phyloP scores from a whole-genome alignment of 1,140 invertebrate genomes.

The Drosophila takahashii region DNA sequence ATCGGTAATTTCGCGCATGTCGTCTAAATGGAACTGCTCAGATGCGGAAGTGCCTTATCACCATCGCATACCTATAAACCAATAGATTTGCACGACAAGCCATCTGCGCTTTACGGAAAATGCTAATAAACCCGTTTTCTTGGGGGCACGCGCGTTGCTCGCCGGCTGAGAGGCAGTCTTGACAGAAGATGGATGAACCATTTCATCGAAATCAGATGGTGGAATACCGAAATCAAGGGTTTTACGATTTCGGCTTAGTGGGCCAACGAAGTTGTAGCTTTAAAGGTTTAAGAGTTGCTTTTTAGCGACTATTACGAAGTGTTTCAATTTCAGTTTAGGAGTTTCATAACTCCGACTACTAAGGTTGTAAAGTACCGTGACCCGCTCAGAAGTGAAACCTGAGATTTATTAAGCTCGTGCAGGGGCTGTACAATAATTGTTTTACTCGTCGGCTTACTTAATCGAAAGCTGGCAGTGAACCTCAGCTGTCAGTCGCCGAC shows the following conservation, averaged over 20 bases:
- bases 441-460: slow-evolving; percentile 28
- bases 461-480: slow-evolving; percentile 46
- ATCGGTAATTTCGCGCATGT: slow-evolving; percentile 5
- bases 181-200: slow-evolving; percentile 18
- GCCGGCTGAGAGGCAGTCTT: slow-evolving; percentile 11
- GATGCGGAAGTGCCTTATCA: slow-evolving; percentile 42
- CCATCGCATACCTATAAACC: slow-evolving; percentile 5
- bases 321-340: slow-evolving; percentile 2
- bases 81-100: slow-evolving; percentile 13
- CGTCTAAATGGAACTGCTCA: slow-evolving; percentile 26
- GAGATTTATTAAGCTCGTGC: slow-evolving; percentile 23
- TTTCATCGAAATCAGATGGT: not conserved
- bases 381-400: slow-evolving; percentile 33
- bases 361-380: slow-evolving; percentile 21
- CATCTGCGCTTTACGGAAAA: slow-evolving; percentile 25
- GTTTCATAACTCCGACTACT: slow-evolving; percentile 12
- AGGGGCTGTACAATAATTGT: slow-evolving; percentile 15
- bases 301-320: slow-evolving; percentile 7
- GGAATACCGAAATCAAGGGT: not conserved
- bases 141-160: slow-evolving; percentile 2
- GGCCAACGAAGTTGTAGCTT: not conserved
- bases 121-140: slow-evolving; percentile 51
- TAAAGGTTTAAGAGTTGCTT: not conserved
- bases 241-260: not conserved
- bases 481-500: slow-evolving; percentile 23